phyloP scores from a whole-genome alignment of 2,797 vertebrate species.

The Rhinoraja longicauda region DNA sequence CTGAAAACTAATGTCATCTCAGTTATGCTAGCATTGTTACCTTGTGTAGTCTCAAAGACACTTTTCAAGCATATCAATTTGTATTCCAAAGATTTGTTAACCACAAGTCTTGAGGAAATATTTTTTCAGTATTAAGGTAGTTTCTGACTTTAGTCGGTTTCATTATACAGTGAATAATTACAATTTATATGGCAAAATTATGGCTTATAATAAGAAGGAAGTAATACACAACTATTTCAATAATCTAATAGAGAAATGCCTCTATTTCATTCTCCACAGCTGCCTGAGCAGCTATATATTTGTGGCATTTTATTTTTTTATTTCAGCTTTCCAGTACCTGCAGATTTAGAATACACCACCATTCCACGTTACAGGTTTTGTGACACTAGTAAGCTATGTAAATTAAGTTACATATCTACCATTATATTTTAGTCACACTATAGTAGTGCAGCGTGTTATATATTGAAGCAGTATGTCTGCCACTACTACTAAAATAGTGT shows the following conservation, averaged over 20 bases:
- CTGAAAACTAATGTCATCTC: not conserved
- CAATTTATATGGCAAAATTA: not conserved
- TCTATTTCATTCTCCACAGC: not conserved
- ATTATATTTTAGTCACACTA: not conserved
- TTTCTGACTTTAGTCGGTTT: not conserved
- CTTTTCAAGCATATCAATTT: not conserved
- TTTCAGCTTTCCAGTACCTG: no score
- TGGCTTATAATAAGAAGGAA: not conserved
- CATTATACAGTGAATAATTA: not conserved
- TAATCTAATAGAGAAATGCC: not conserved
- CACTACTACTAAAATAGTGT: not conserved
- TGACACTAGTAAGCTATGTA: not conserved
- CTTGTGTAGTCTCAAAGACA: not conserved
- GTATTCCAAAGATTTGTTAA: not conserved
- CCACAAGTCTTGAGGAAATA: not conserved
- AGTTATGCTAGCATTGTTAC: not conserved
- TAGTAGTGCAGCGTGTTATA: not conserved
- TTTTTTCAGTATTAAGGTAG: not conserved
- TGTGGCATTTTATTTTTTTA: no score
- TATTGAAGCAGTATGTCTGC: not conserved
- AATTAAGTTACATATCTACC: not conserved
- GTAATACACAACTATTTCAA: not conserved
- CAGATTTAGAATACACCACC: not conserved
- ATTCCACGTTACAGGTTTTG: not conserved
- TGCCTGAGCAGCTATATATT: not conserved